Evolutionary conservation across 2,888 invertebrate genomes (phyloP), one percentile per base, ranked within the genome.

Genomic region (Taphrorychus bicolor): DNA sequence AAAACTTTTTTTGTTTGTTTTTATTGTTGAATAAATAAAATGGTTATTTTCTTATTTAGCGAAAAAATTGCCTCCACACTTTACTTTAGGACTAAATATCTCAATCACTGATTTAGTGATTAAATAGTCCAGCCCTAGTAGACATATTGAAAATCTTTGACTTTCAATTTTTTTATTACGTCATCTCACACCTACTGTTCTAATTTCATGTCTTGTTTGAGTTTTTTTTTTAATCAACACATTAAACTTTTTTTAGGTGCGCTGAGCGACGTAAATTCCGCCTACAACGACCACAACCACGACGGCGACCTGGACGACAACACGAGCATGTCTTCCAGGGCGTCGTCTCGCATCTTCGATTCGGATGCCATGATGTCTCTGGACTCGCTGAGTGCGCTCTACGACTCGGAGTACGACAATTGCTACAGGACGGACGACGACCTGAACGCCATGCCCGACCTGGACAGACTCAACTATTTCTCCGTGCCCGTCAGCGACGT

Each of bases 221-320:
- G 9, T 32, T 3, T 32, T 2, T 11, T 32, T 11, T 32, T 1
- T 9, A 14, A 14, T 24, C 5, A 14, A 54, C 45, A 32, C 32
- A 32, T 9, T 32, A 9, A 32, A 9, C 11, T 3, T 45, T 32
- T 24, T 77, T 2, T 73, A 86, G 87, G 92, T 66, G 94, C 93
- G 21, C 85, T 94, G 67, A 93, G 93, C 76, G 94, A 94, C 82
- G 92, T 94, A 56, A 94, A 94, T 83, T 93, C 92, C 5, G 89
- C 92, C 75, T 92, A 91, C 82, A 89, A 91, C 81, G 87, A 87
- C 69, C 83, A 82, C 74, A 82, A 82, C 72, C 83, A 82, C 62
- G 84, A 84, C 58, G 84, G 84, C 53, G 86, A 86, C 71, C 86
- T 87, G 77, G 86, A 86, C 77, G 87, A 87, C 79, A 87, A 94